Percentiles rank a stretch among this genome's conserved stretches.
phyloP scores from a whole-genome alignment of 1,140 invertebrate genomes.

The Drosophila funebris region DNA sequence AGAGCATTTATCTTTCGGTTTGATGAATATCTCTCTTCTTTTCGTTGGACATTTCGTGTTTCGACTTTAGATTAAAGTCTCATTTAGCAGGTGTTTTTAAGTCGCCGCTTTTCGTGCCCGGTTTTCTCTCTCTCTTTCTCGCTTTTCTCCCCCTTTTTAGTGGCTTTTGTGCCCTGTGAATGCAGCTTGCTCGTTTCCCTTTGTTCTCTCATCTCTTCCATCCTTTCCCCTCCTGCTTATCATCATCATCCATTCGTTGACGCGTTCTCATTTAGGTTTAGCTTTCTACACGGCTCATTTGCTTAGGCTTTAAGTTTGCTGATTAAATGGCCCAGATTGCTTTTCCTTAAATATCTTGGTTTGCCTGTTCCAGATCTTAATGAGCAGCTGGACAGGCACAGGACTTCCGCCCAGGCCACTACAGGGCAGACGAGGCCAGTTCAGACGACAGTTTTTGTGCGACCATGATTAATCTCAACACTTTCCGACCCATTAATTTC shows the following conservation, averaged over 20 bases:
- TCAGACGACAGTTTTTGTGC: conserved; percentile 39
- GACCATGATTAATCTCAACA: conserved; percentile 79
- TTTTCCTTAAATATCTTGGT: conserved; percentile 33
- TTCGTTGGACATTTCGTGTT: conserved; percentile 9
- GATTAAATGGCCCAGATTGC: conserved; percentile 70
- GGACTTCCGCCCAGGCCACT: conserved; percentile 42
- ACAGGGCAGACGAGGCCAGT: conserved; percentile 5
- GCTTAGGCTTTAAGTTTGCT: conserved; percentile 65
- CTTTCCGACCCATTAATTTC: conserved; percentile 80
- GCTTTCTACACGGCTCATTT: conserved; percentile 46
- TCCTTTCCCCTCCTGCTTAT: not conserved
- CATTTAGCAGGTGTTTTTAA: conserved; percentile 55
- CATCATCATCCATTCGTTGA: conserved; percentile 12
- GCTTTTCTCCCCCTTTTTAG: conserved; percentile 7
- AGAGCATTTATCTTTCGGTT: conserved; percentile 13
- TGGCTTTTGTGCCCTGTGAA: conserved; percentile 19
- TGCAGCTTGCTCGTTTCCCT: conserved; percentile 10
- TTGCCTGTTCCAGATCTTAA: conserved; percentile 60
- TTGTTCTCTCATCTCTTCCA: not conserved
- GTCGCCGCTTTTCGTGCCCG: conserved; percentile 23
- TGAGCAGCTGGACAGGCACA: conserved; percentile 52
- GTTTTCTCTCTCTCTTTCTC: conserved; percentile 1
- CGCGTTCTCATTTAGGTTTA: conserved; percentile 46
- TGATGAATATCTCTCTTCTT: not conserved
- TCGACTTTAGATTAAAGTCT: conserved; percentile 43